phyloP scores from a whole-genome alignment of 2,797 vertebrate genomes.

The Phaenicophaeus curvirostris region DNA sequence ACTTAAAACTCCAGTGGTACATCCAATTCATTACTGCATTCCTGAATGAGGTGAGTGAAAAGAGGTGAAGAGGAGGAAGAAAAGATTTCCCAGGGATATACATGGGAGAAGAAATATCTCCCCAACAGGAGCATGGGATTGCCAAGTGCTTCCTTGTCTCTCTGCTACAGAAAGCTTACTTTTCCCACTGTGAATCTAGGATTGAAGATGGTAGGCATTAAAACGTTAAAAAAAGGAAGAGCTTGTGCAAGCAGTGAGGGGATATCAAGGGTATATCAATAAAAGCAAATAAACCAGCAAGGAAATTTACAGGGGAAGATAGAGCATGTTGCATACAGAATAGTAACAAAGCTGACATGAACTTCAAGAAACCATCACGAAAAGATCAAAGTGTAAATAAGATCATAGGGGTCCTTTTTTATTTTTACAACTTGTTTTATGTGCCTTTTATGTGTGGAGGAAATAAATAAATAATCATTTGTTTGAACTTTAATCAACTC shows the following conservation, averaged over 20 bases:
- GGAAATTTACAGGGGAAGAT: neutral
- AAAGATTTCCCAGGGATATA: neutral
- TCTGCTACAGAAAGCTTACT: neutral
- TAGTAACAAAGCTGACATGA: conserved; percentile 3
- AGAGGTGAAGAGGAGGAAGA: neutral
- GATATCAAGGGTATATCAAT: neutral
- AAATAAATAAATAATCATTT: conserved; percentile 65
- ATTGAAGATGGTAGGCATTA: neutral
- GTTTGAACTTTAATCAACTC: conserved; percentile 67
- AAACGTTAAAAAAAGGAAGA: neutral
- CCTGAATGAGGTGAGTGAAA: neutral
- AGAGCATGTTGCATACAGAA: neutral
- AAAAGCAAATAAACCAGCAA: neutral
- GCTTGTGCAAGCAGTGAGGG: neutral
- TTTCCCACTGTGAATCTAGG: neutral
- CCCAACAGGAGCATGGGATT: neutral
- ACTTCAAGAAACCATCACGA: conserved; percentile 39
- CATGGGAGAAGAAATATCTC: neutral
- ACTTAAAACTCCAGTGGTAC: neutral
- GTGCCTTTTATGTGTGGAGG: conserved; percentile 53
- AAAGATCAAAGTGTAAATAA: conserved; percentile 63
- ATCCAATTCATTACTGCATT: neutral
- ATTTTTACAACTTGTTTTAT: conserved; percentile 52
- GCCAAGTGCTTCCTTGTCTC: neutral
- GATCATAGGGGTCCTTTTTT: conserved; percentile 37